These are phyloP conservation scores for Chiridota heheva DNA, from an alignment of 35 echinoderm and acorn worm genomes.

Conservation along the genomic window DNA sequence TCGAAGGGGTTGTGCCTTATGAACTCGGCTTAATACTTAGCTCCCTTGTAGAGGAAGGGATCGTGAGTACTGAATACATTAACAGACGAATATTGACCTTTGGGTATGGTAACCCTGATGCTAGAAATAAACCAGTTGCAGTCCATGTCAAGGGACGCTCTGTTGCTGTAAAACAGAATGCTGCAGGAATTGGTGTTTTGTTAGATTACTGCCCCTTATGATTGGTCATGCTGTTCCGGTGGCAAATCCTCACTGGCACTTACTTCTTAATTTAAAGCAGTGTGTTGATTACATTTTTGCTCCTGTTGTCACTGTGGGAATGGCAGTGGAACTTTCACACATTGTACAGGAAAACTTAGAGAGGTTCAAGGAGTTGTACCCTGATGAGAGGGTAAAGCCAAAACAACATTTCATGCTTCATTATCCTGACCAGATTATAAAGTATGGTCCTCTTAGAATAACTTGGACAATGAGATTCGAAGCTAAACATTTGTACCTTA, in stretches of 20 bases:
- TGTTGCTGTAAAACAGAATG: slow-evolving; percentile 31
- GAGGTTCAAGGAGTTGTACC: slow-evolving; percentile 13
- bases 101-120: not conserved
- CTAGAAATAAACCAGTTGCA: slow-evolving; percentile 46
- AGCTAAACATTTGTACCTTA: slow-evolving; percentile 42
- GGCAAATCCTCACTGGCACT: not conserved
- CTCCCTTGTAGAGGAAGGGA: not conserved
- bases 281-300: slow-evolving; percentile 30
- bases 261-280: slow-evolving; percentile 32
- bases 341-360: slow-evolving; percentile 22
- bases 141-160: slow-evolving; percentile 17
- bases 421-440: slow-evolving; percentile 41
- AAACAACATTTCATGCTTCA: slow-evolving; percentile 50
- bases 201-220: slow-evolving; percentile 23
- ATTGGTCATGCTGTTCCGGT: slow-evolving; percentile 8
- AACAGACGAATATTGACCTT: slow-evolving; percentile 20
- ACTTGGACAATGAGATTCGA: slow-evolving; percentile 50
- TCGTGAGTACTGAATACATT: slow-evolving; percentile 1
- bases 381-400: slow-evolving; percentile 30
- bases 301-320: not conserved
- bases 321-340: slow-evolving; percentile 14
- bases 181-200: slow-evolving; percentile 47
- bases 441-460: slow-evolving; percentile 36
- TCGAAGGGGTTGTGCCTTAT: slow-evolving; percentile 33
- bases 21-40: slow-evolving; percentile 27